Base-by-base conservation (phyloP, 2,797 vertebrate species). In the Rhabdomys pumilio region DNA sequence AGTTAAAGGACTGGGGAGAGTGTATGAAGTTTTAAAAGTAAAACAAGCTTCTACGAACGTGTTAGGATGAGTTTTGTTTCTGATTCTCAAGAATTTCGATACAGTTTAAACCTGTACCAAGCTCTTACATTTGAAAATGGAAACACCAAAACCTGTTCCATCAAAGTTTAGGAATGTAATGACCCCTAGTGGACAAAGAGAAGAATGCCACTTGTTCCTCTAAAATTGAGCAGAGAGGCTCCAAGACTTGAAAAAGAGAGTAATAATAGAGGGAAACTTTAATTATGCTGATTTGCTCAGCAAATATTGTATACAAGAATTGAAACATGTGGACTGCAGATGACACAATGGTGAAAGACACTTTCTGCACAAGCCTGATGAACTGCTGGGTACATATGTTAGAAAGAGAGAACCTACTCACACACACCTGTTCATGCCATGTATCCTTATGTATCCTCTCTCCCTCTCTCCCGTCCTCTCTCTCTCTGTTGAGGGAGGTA, bases 141-240 rank as follows among this genome's bases (percentile, higher is more conserved):
- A 93, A 67, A 47, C 13, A 79, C 77, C 38, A 79, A 92, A 88
- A 76, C 7, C 34, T 80, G 77, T 6, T 10, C 5, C 11, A 65
- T 31, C 59, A 63, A 87, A 86, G 73, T 12, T 41, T 89, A 76
- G 29, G 38, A 0, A 29, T 95, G 9, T 41, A 57, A 0, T 91
- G 94, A 22, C 92, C 65, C 44, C 94, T 96, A 57, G 95, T 95
- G 96, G 90, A 81, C 0, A 81, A 13, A 63, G 3, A 2, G 4
- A 61, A 93, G 20, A 93, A 91, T 95, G 26, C 6, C 57, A 77
- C 34, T n/a, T 76, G 7, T 75, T 44, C 26, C 13, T 55, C 31
- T 85, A 65, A 93, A 34, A 59, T 2, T 69, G 9, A 55, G 24
- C 38, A 55, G 15, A 50, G 26, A 5, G 6, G 10, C 50, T 59